These are phyloP conservation scores for Chlorocebus sabaeus DNA, from an alignment of 2,113 vertebrate genomes.

Conservation along the genomic window DNA sequence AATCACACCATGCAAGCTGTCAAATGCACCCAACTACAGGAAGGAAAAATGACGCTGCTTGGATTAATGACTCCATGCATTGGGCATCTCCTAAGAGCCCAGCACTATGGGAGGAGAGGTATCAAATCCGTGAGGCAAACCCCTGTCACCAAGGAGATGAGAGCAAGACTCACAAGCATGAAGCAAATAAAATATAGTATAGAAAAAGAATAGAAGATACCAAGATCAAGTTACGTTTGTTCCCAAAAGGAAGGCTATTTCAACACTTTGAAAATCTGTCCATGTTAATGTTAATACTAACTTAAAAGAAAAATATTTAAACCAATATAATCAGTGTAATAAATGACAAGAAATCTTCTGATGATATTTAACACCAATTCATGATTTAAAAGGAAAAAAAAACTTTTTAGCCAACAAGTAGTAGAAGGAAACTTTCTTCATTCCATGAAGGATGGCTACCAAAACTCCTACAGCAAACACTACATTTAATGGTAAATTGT, in stretches of 20 bases:
- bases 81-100: neutral
- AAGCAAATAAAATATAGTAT: neutral
- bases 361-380: neutral
- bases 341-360: neutral
- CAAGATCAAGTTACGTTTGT: neutral
- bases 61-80: neutral
- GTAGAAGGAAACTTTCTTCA: neutral
- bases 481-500: neutral
- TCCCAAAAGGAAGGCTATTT: neutral
- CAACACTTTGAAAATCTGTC: slow-evolving; percentile 20
- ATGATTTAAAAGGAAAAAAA: neutral
- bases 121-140: neutral
- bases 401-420: neutral
- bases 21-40: neutral
- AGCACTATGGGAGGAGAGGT: neutral
- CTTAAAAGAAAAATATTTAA: neutral
- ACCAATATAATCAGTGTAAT: neutral
- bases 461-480: neutral
- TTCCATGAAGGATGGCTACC: neutral
- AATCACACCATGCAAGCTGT: neutral
- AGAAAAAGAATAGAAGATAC: neutral
- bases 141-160: neutral
- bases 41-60: neutral
- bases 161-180: neutral
- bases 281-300: neutral